phyloP scores from a whole-genome alignment of 2,113 vertebrate species.

The Harpagus bidentatus region DNA sequence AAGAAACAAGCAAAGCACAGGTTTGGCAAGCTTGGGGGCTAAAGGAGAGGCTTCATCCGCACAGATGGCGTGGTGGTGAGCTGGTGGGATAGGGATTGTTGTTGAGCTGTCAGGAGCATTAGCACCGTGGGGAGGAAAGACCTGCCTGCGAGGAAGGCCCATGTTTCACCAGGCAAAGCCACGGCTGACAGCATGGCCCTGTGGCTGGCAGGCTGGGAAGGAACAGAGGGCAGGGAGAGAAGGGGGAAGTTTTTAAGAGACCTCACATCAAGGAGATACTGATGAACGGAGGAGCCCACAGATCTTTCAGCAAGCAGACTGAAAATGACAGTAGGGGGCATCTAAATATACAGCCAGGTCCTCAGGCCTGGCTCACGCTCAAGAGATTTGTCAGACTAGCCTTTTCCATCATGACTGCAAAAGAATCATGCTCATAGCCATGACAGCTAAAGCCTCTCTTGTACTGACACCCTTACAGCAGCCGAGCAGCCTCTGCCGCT shows the following conservation, averaged over 20 bases:
- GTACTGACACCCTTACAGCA: accelerated
- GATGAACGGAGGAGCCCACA: not conserved
- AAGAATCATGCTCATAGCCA: not conserved
- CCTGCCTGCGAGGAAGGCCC: not conserved
- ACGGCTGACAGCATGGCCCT: not conserved
- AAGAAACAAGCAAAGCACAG: not conserved
- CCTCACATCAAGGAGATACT: not conserved
- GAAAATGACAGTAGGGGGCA: not conserved
- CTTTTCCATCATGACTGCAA: not conserved
- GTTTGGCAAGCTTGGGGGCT: not conserved
- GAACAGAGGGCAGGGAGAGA: not conserved
- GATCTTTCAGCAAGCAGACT: not conserved
- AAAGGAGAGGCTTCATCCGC: not conserved
- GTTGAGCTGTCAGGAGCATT: not conserved
- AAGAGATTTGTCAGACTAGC: not conserved
- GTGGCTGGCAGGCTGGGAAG: not conserved
- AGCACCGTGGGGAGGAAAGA: not conserved
- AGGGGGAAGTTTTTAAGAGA: not conserved
- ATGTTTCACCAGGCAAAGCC: not conserved
- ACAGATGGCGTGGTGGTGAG: not conserved
- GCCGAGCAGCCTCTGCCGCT: not conserved
- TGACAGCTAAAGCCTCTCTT: not conserved
- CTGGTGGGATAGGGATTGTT: not conserved
- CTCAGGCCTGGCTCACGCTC: not conserved
- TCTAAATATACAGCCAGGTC: not conserved